Base-by-base conservation (phyloP, 2,797 vertebrate genomes). In the Potorous gilbertii region DNA sequence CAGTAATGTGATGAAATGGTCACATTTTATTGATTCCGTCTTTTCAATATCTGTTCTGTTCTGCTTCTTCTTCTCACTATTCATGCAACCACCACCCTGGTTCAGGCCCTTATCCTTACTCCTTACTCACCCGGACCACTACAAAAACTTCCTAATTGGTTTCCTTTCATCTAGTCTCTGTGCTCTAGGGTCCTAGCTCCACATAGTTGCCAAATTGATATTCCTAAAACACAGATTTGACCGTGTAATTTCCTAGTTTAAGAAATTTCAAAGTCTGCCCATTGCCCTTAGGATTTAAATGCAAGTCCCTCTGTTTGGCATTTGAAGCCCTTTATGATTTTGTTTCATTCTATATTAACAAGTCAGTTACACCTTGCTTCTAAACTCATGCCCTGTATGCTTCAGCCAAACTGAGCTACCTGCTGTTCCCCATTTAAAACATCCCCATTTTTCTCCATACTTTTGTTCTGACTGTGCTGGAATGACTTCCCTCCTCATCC, bases 401-500 rank as follows among this genome's bases (percentile, higher is more conserved):
- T 98, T 96, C 92, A 95, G 96, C 92, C 90, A 98, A 97, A 97
- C 96, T 97, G 97, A 97, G 90, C 96, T 98, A 96, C 34, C 95
- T 97, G n/a, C 46, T 90, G 54, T 90, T 46, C 21, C 66, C 74
- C 21, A 81, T 81, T 46, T 21, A 40, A 6, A 74, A 40, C n/a
- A 40, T 74, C 21, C 21, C 18, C n/a, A 9, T 46, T 81, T 81
- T 81, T 18, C 40, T 81, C 74, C 2, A 11, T 81, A 27, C 21
- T 46, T 81, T 40, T 24, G 21, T 81, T 10, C 40, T 46, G 9
- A 8, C 21, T 81, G 3, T 81, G 21, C 12, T 81, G 74, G 74
- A 46, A 10, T 81, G 74, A 3, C 74, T 81, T 81, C 74, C 9
- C 21, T 81, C 74, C 9, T 81, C 40, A 46, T 46, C 66, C 21